Evolutionary conservation across 2,797 vertebrate species (phyloP).

Genomic region (Nothura maculosa): DNA sequence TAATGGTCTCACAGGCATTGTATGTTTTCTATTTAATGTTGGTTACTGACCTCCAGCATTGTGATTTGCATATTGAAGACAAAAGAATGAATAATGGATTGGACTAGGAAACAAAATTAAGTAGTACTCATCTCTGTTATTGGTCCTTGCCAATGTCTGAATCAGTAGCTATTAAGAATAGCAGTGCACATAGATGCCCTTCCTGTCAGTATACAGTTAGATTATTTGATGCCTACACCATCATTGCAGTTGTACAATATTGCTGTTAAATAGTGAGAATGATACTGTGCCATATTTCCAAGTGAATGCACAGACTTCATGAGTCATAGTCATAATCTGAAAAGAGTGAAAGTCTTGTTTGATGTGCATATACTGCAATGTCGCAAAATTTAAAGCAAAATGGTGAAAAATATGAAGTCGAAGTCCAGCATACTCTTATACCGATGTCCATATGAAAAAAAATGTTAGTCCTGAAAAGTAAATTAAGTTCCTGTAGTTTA

Average conservation of each 20-base stretch:
- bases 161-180: neutral
- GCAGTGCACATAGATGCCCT: neutral
- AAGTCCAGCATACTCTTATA: neutral
- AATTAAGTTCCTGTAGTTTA: neutral
- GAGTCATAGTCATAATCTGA: conserved; percentile 30
- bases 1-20: neutral
- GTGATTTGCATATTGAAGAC: neutral
- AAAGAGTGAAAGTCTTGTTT: neutral
- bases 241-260: neutral
- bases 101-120: neutral
- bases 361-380: neutral
- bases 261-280: neutral
- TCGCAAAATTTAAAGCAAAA: conserved; percentile 7
- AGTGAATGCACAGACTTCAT: neutral
- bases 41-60: neutral
- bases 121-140: neutral
- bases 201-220: neutral
- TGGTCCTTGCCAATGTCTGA: neutral
- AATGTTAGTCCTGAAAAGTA: neutral
- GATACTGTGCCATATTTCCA: conserved; percentile 13
- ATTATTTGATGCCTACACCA: conserved; percentile 37
- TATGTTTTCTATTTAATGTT: neutral
- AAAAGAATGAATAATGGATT: neutral
- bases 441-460: neutral
- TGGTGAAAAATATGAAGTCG: neutral